Conservation (phyloP, 1,140 invertebrate genomes). For the Elysia chlorotica region DNA sequence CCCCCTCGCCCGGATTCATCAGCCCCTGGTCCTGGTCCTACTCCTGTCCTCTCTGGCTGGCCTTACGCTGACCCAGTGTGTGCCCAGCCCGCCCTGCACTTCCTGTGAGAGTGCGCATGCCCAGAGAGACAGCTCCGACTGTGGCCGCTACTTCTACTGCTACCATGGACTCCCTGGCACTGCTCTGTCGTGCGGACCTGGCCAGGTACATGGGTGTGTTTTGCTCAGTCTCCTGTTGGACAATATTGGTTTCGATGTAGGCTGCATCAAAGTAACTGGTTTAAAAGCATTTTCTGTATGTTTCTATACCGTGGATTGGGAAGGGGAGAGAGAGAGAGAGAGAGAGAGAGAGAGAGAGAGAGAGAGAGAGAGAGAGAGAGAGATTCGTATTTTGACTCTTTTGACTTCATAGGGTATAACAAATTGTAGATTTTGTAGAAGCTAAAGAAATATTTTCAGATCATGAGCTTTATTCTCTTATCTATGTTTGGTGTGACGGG, state of each 20-base stretch:
- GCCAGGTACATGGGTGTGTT: neutral
- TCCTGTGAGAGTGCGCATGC: no score
- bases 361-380: neutral
- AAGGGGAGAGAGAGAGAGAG: slow-evolving; percentile 1
- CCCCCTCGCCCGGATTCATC: no score
- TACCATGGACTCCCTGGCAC: neutral
- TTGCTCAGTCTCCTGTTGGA: neutral
- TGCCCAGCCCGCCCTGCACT: no score
- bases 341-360: neutral
- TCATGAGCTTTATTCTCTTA: slow-evolving; percentile 10
- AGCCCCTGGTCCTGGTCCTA: no score
- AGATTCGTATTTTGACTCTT: neutral
- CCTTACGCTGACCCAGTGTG: no score
- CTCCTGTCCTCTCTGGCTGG: no score
- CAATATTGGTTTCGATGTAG: neutral
- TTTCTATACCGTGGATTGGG: neutral
- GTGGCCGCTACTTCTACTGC: neutral
- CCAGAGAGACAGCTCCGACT: neutral
- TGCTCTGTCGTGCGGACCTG: neutral
- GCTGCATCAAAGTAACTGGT: neutral
- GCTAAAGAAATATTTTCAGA: slow-evolving; percentile 11
- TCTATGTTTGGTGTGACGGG: neutral
- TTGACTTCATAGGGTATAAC: neutral
- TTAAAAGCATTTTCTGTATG: neutral
- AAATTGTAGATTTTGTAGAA: neutral